A percentile compares a stretch with the other conserved stretches of the same genome.
These are phyloP conservation scores for Nesidiocoris tenuis DNA, from an alignment of 2,888 invertebrate genomes.

Conservation along the genomic window DNA sequence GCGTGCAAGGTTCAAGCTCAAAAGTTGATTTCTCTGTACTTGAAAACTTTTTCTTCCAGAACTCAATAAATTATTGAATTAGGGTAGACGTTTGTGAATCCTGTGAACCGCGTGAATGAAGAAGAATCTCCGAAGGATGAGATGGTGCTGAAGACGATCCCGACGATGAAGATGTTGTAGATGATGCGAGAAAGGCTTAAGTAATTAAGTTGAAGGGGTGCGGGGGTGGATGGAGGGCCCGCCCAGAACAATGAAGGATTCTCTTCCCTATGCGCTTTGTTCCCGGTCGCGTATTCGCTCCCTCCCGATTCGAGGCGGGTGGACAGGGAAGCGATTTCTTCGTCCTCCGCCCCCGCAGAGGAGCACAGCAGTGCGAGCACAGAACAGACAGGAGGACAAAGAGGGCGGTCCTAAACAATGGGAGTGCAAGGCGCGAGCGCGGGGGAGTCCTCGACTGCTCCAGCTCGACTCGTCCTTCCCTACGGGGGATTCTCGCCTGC, in stretches of 20 bases:
- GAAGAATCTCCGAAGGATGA: neutral
- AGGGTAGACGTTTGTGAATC: too few species aligned
- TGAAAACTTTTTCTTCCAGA: too few species aligned
- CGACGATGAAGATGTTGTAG: neutral
- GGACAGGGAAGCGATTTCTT: neutral
- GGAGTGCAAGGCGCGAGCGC: neutral
- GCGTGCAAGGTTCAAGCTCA: too few species aligned
- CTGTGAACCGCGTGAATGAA: too few species aligned
- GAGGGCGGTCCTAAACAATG: neutral
- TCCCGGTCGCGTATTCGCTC: neutral
- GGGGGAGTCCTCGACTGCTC: neutral
- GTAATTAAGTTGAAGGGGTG: neutral
- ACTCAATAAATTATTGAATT: too few species aligned
- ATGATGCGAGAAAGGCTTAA: neutral
- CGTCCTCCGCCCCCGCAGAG: neutral
- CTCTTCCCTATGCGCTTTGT: neutral
- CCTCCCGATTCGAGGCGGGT: neutral
- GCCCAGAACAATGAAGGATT: neutral
- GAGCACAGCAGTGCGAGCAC: too few species aligned
- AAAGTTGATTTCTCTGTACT: too few species aligned
- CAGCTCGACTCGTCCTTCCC: neutral
- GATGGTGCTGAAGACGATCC: too few species aligned
- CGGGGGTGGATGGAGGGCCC: neutral
- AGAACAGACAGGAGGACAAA: neutral
- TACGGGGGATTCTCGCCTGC: neutral